Percentiles rank a stretch among this genome's conserved stretches.
These are phyloP conservation scores for Anseranas semipalmata DNA, from an alignment of 2,113 vertebrate genomes.

Conservation along the genomic window DNA sequence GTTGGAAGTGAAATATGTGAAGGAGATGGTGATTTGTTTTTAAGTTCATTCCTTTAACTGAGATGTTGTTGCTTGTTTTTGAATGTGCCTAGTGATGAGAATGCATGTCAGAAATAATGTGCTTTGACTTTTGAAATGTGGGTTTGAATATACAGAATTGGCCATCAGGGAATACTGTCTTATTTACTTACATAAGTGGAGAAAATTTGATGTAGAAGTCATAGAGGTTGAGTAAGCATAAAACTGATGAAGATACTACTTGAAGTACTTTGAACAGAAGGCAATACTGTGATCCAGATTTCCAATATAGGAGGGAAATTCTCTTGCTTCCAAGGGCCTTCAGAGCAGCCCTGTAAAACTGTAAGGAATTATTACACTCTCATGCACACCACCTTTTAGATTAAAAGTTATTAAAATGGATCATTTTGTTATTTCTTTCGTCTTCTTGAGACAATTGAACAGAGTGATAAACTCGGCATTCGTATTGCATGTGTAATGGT, in stretches of 20 bases:
- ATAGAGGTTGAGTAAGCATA: not conserved
- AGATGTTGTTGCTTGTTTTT: not conserved
- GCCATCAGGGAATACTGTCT: not conserved
- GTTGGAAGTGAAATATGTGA: not conserved
- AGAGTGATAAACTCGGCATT: not conserved
- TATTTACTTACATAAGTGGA: not conserved
- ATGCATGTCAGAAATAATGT: not conserved
- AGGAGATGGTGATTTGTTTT: not conserved
- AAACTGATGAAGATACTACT: not conserved
- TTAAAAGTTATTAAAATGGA: not conserved
- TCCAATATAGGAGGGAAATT: not conserved
- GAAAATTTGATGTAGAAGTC: not conserved
- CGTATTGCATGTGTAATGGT: not conserved
- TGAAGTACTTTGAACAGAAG: not conserved
- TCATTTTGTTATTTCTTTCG: not conserved
- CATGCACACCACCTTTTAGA: not conserved
- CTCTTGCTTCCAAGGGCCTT: not conserved
- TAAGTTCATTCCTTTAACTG: not conserved
- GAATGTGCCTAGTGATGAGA: not conserved
- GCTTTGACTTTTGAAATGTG: not conserved
- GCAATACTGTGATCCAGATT: not conserved
- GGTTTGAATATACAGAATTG: not conserved
- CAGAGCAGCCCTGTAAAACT: not conserved
- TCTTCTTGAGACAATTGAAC: not conserved
- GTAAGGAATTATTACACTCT: not conserved